Base-by-base conservation (phyloP, 2,113 vertebrate species). In the Laterallus jamaicensis region DNA sequence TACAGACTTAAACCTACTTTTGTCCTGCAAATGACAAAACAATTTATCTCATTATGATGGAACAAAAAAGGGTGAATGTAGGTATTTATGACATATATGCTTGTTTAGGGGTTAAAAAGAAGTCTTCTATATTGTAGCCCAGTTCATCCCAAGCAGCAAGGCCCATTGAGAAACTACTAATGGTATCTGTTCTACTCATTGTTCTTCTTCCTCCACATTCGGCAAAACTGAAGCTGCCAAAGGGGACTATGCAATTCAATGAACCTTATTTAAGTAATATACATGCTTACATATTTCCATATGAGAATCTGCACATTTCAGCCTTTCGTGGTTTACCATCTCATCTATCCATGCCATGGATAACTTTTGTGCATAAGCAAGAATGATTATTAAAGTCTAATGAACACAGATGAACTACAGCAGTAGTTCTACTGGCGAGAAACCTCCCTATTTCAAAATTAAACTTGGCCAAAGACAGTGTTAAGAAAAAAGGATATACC, bases 161-260 rank as follows among this genome's bases (percentile, higher is more conserved):
- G 15, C 62, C 42, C 22, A 44, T 63, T 25, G 70, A 11, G 10
- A 92, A 81, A 49, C 6, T 21, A 40, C 10, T 12, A 15, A 62
- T 32, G 44, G 17, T 74, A 50, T 35, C 73, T 40, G 6, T 32
- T 85, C 8, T 25, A 58, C 22, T 50, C 28, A 26, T 7, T 12
- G 14, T 13, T 84, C 32, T 49, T 55, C 12, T 88, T 31, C 19
- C 7, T 50, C 5, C 19, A 22, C 0, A 0, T 69, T 62, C 25
- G 58, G 20, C 91, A 90, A 93, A 90, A 35, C 11, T 49, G 40
- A 85, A 63, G 29, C 7, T 60, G 25, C 10, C 35, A 35, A 76
- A 68, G 44, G 14, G 32, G 6, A 47, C 55, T 68, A 63, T 22
- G 11, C 22, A 20, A 47, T 37, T 49, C 35, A 56, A 32, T 17